These are phyloP conservation scores for Orbicella faveolata DNA, from an alignment of 64 coral and sea anemone genomes.

Conservation along the genomic window DNA sequence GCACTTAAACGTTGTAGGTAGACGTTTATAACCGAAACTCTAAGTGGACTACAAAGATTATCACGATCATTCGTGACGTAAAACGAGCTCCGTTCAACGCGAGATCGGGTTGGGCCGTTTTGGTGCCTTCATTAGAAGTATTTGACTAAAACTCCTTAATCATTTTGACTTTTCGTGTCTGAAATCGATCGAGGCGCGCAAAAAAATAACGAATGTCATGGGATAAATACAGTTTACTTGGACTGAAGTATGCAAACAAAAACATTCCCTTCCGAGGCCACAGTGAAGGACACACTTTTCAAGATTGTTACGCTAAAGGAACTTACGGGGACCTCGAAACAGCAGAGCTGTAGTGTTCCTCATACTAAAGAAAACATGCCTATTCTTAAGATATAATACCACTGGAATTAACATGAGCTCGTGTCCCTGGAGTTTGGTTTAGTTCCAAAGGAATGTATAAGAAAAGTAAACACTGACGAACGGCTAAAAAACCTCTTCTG, in stretches of 20 bases:
- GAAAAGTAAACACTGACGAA: slow-evolving; percentile 1
- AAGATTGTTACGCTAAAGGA: neutral
- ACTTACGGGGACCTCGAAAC: neutral
- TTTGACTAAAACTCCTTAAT: neutral
- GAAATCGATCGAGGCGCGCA: neutral
- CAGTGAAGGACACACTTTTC: neutral
- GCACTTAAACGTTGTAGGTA: neutral
- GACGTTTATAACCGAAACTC: neutral
- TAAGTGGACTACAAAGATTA: neutral
- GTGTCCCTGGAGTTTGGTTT: neutral
- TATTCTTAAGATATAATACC: neutral
- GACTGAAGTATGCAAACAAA: slow-evolving; percentile 33
- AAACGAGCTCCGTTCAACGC: too few relatives aligned
- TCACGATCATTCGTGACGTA: too few relatives aligned
- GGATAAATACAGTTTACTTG: neutral
- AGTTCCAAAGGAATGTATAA: slow-evolving; percentile 35
- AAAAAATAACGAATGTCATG: neutral
- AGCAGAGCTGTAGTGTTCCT: too few relatives aligned
- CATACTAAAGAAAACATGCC: too few relatives aligned
- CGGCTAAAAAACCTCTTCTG: slow-evolving; percentile 10
- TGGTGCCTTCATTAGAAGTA: neutral
- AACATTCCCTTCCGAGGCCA: neutral
- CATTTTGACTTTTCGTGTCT: neutral
- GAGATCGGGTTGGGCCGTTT: neutral
- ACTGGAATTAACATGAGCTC: neutral